Evolutionary conservation across 2,888 invertebrate genomes (phyloP), one percentile per base, ranked within the genome.

Genomic region (Mythimna lalbum): DNA sequence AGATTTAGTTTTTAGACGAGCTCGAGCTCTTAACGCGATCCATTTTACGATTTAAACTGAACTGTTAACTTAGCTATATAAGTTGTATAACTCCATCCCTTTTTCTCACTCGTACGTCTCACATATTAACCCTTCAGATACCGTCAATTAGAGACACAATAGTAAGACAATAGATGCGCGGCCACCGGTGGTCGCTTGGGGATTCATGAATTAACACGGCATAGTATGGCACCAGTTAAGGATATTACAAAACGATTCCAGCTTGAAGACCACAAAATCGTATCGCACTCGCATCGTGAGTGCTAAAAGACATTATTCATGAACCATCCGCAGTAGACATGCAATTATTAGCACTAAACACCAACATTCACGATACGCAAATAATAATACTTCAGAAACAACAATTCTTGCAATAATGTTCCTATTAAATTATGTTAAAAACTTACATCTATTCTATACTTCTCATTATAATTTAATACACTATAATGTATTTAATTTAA

Each of bases 261-360:
- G 9, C 47, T n/a, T 7, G 2, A n/a, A 7, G 2, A 49, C 7
- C 2, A 49, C 3, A 2, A 53, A 53, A 65, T 78, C 78, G 78
- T 62, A 49, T 72, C 76, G 72, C 5, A 1, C 4, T 43, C 83
- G 69, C 62, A 21, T 72, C 80, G 74, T 66, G 10, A 23, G 9
- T 2, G 3, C 19, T 50, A 71, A 79, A 84, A 6, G 9, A 4
- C 4, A 21, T 69, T 71, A 75, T 78, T 85, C 78, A 73, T 70
- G 63, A 73, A 60, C 59, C 76, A 72, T 69, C 81, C 73, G 59
- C 76, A 53, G 19, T 80, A 70, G 67, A 81, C 82, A 78, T 63
- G 73, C 75, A 78, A 74, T 81, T 78, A 81, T 83, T 85, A 80
- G 47, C 76, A 66, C 68, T 78, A 83, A 83, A 83, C 73, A 43